Evolutionary conservation across 1,140 invertebrate species (phyloP).

Genomic region (Formica selysi): DNA sequence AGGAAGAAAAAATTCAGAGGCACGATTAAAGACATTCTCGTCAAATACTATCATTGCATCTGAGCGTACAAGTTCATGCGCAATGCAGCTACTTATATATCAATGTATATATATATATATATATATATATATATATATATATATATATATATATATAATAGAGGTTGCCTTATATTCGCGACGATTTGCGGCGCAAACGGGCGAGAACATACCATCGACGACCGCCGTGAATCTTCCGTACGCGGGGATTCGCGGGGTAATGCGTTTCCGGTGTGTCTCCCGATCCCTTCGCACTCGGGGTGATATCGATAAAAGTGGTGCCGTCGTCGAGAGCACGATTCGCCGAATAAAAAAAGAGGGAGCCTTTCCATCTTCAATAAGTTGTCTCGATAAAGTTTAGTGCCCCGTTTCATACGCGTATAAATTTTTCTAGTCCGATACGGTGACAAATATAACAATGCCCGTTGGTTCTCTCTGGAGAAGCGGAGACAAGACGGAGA

Average conservation of each 20-base stretch:
- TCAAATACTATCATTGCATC: not conserved
- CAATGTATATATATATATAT: constrained; percentile 21
- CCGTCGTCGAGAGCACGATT: constrained; percentile 41
- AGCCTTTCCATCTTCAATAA: constrained; percentile 35
- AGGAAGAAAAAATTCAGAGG: not conserved
- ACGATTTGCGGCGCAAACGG: constrained; percentile 32
- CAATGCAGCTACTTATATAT: constrained; percentile 41
- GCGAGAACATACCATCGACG: constrained; percentile 39
- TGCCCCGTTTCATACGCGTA: constrained; percentile 20
- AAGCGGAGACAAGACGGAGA: not conserved
- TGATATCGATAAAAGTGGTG: constrained; percentile 25
- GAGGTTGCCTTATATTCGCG: constrained; percentile 29
- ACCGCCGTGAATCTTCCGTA: constrained; percentile 54
- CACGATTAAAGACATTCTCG: not conserved
- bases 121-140: constrained; percentile 8
- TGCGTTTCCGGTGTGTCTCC: constrained; percentile 26
- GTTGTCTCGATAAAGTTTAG: constrained; percentile 41
- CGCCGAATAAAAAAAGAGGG: not conserved
- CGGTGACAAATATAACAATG: constrained; percentile 39
- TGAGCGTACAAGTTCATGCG: constrained; percentile 22
- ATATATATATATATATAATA: constrained; percentile 9
- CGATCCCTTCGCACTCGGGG: constrained; percentile 34
- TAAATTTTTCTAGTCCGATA: constrained; percentile 14
- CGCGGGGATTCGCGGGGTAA: constrained; percentile 40
- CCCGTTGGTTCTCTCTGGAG: not conserved